A percentile compares a stretch with the other conserved stretches of the same genome.
phyloP scores from a whole-genome alignment of 2,113 vertebrate genomes.

The Otolemur garnettii region DNA sequence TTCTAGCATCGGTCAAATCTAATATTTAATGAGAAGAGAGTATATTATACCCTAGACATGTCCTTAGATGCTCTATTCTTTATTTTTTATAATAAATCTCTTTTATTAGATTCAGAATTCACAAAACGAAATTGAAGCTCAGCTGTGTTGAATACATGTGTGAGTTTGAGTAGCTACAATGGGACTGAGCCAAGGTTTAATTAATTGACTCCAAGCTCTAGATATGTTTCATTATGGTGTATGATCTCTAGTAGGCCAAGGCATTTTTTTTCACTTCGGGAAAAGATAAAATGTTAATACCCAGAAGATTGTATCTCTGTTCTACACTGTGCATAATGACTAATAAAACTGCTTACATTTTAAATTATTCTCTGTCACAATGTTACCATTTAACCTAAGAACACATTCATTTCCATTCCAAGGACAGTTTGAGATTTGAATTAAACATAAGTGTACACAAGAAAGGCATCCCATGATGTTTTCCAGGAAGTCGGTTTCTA shows the following conservation, averaged over 20 bases:
- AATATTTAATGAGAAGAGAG: not conserved
- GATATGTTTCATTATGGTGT: conserved; percentile 26
- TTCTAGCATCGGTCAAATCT: not conserved
- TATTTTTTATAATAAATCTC: conserved; percentile 9
- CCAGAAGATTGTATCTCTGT: conserved; percentile 63
- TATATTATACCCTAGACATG: not conserved
- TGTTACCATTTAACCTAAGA: conserved; percentile 74
- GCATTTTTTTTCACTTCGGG: conserved; percentile 64
- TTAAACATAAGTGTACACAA: conserved; percentile 81
- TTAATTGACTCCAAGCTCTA: conserved; percentile 8
- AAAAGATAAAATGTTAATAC: conserved; percentile 70
- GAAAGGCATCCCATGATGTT: conserved; percentile 72
- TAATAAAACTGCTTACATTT: conserved; percentile 78
- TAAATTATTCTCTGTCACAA: conserved; percentile 76
- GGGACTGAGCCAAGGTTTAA: not conserved
- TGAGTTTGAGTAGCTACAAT: not conserved
- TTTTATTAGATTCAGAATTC: not conserved
- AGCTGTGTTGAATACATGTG: not conserved
- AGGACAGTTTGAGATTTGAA: conserved; percentile 72
- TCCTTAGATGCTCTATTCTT: not conserved
- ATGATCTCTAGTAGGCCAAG: conserved; percentile 17
- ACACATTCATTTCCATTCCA: conserved; percentile 75
- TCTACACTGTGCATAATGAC: conserved; percentile 65
- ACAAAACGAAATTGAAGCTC: conserved; percentile 24
- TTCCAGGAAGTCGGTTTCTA: conserved; percentile 72